phyloP scores from a whole-genome alignment of 2,797 vertebrate species.

The Acestrorhynchus altus region DNA sequence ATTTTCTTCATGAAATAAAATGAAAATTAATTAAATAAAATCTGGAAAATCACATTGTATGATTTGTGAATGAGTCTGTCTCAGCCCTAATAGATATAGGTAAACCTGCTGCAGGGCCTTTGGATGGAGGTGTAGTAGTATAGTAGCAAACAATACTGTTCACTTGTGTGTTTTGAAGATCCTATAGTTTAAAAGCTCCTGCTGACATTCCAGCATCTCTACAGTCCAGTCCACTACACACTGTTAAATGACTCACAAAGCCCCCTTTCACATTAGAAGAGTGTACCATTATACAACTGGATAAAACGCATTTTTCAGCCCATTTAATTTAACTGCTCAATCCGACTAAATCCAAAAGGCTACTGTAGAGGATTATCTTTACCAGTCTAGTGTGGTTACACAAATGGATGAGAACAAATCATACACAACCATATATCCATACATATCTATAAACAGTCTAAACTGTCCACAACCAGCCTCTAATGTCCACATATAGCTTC shows the following conservation, averaged over 20 bases:
- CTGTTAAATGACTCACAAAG: background rate
- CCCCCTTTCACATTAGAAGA: constrained; percentile 1
- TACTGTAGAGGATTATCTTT: background rate
- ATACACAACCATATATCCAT: too few relatives aligned
- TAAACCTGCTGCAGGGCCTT: too few relatives aligned
- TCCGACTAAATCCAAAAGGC: background rate
- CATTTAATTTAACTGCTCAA: background rate
- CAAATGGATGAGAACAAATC: too few relatives aligned
- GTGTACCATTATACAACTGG: constrained; percentile 14
- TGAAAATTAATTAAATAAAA: too few relatives aligned
- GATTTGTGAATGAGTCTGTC: too few relatives aligned
- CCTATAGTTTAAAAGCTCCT: background rate
- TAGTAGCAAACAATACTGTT: too few relatives aligned
- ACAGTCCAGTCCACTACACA: background rate
- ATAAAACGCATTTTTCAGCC: constrained; percentile 6
- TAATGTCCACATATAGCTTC: background rate
- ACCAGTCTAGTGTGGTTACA: background rate
- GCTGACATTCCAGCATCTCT: background rate
- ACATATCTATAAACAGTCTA: too few relatives aligned
- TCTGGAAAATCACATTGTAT: too few relatives aligned
- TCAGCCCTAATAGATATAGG: too few relatives aligned
- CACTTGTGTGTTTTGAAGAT: too few relatives aligned
- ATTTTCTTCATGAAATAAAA: too few relatives aligned
- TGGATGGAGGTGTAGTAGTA: too few relatives aligned
- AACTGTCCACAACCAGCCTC: background rate